Percentiles rank a stretch among this genome's conserved stretches.
phyloP scores from a whole-genome alignment of 2,113 vertebrate genomes.

The Forbesichthys agassizii region DNA sequence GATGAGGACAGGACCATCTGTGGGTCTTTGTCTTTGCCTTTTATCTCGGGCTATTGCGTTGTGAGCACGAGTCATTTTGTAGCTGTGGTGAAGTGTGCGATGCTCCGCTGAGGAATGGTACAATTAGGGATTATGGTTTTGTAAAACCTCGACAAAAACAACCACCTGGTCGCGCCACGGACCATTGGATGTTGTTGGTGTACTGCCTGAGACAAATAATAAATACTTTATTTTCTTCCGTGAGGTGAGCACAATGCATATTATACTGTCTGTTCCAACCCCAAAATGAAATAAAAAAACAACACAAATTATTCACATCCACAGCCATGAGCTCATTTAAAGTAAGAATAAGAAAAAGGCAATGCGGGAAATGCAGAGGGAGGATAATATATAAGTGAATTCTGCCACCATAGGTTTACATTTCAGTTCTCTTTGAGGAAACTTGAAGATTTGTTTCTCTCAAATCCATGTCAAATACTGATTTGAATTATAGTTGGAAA shows the following conservation, averaged over 20 bases:
- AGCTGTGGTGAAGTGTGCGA: constrained; percentile 25
- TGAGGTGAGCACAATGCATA: constrained; percentile 33
- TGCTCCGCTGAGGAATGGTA: constrained; percentile 61
- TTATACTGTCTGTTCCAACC: constrained; percentile 32
- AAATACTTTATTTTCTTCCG: constrained; percentile 41
- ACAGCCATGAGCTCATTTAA: constrained; percentile 16
- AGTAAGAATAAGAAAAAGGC: constrained; percentile 1
- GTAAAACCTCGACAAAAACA: constrained; percentile 70
- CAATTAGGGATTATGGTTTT: constrained; percentile 69
- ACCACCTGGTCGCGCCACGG: constrained; percentile 67
- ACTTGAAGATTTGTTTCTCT: constrained; percentile 7
- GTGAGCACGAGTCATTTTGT: constrained; percentile 45
- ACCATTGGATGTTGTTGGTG: constrained; percentile 52
- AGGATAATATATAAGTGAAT: constrained; percentile 25
- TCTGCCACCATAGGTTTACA: too few relatives aligned
- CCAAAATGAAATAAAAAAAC: background rate
- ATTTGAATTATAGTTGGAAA: constrained; percentile 7
- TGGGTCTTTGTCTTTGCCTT: constrained; percentile 41
- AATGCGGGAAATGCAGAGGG: background rate
- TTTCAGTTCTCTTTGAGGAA: too few relatives aligned
- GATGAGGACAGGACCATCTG: constrained; percentile 50
- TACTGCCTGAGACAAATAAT: constrained; percentile 41
- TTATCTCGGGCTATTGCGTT: constrained; percentile 4
- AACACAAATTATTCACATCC: constrained; percentile 30
- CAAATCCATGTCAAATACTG: constrained; percentile 5